Evolutionary conservation across 2,888 invertebrate species (phyloP).

Genomic region (Cheiracanthium punctorium): DNA sequence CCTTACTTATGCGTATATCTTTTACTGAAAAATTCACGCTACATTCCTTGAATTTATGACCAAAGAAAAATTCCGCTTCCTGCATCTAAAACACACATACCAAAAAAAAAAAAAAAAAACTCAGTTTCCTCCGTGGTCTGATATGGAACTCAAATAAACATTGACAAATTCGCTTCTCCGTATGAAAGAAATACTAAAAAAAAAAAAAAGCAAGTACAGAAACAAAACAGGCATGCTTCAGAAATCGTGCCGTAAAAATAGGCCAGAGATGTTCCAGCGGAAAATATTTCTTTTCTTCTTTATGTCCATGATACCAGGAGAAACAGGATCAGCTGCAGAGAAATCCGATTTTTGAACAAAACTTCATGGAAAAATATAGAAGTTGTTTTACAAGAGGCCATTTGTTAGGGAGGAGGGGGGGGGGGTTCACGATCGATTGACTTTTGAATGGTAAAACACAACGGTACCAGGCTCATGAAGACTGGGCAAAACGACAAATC

Average conservation of each 20-base stretch:
- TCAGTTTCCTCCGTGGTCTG: background rate
- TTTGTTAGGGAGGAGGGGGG: conserved; percentile 20
- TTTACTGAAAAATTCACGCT: background rate
- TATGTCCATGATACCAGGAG: too few species aligned
- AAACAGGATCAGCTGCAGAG: conserved; percentile 59
- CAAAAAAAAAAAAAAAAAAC: too few species aligned
- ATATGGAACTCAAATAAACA: conserved; percentile 1
- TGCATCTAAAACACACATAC: background rate
- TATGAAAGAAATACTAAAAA: too few species aligned
- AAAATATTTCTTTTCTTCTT: background rate
- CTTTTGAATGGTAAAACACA: conserved; percentile 53
- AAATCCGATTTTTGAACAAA: conserved; percentile 33
- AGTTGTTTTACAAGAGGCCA: conserved; percentile 26
- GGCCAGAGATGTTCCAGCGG: background rate
- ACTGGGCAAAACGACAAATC: too few species aligned
- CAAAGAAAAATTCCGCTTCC: background rate
- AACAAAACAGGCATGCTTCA: background rate
- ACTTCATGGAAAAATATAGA: conserved; percentile 3
- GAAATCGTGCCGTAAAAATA: background rate
- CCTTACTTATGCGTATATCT: too few species aligned
- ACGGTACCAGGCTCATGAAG: too few species aligned
- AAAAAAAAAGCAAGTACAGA: too few species aligned
- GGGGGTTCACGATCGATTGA: conserved; percentile 49
- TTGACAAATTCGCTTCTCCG: conserved; percentile 8
- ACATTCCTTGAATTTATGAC: background rate